Base-by-base conservation (phyloP, 2,888 invertebrate species). In the Sympetrum striolatum region DNA sequence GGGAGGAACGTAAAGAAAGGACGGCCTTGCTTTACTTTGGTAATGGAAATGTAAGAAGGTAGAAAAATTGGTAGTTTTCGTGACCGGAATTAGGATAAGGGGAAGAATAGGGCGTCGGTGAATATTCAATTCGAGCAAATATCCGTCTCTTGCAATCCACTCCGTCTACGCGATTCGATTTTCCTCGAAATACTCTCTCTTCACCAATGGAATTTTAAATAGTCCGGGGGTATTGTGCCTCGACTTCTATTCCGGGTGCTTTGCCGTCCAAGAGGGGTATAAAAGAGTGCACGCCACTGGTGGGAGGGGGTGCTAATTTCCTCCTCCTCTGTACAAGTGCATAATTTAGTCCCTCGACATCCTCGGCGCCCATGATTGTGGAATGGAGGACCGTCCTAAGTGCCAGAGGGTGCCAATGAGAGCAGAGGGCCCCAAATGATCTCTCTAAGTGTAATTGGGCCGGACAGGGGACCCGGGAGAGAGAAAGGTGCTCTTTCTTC, bases 81-180 rank as follows among this genome's bases (percentile, higher is more conserved):
- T 73, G 73, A 73, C 73, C 25, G 73, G 73, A 73, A 73, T 73
- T 73, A 73, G 73, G 25, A 73, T n/a, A 35, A 0, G 4, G 25
- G 58, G 35, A 60, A n/a, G 81, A 22, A 64, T 10, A n/a, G 86
- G 18, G 82, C 53, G 53, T 86, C 39, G 39, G 60, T 60, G 86
- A 86, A 60, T 86, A 86, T 86, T 86, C 86, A 86, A 86, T 86
- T 86, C 60, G 60, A 64, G 64, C 86, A 37, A 86, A 64, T 60
- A 60, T 58, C 58, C 39, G 35, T 48, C 82, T 39, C 80, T n/a
- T 22, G 18, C 53, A 31, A 58, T 58, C 82, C 14, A 35, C 35
- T 44, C 58, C 81, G 53, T 10, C 58, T 58, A 25, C 73, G 31
- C 25, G 10, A 73, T 73, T 73, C 73, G 73, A 73, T 73, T 73